Evolutionary conservation across 2,888 invertebrate species (phyloP), one percentile per base, ranked within the genome.

Genomic region (Sesia apiformis): DNA sequence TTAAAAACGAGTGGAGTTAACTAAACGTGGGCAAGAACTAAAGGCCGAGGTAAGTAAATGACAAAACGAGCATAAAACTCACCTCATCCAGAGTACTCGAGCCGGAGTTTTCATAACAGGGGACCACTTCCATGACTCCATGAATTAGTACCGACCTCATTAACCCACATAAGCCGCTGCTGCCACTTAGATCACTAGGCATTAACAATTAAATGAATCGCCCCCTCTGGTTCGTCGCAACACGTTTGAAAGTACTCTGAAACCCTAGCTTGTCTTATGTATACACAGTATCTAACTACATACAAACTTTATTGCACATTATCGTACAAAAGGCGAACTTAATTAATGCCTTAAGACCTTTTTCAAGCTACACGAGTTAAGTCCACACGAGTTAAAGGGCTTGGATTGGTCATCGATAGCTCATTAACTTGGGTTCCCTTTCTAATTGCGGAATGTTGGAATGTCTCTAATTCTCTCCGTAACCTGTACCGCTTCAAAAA

Each of bases 61-160:
- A 69, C 67, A 70, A 61, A 66, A 62, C 59, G 60, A 50, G 56
- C 59, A 64, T 72, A 68, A 72, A 69, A 69, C 65, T 57, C 56
- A 49, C 55, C 64, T 66, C 67, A 69, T 72, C 63, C 66, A 63
- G 60, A 5, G 50, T 38, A 50, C 50, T 50, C 8, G 7, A 51
- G 49, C 8, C 53, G 42, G 52, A 57, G 58, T 58, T 62, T 78
- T 78, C 75, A 77, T 77, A 78, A 72, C 72, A 67, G 63, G 69
- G 72, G 72, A 72, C 69, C 66, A 67, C 61, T 76, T 79, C 71
- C 76, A 72, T 76, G 76, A 76, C 76, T 72, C 72, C 76, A 79
- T 84, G 80, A 84, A 84, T 85, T 84, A 84, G 78, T 74, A 72
- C 76, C 65, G 74, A 78, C 79, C 84, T 83, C 84, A 85, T 87